Base-by-base conservation (phyloP, 1,140 invertebrate genomes). In the Trachymyrmex septentrionalis region DNA sequence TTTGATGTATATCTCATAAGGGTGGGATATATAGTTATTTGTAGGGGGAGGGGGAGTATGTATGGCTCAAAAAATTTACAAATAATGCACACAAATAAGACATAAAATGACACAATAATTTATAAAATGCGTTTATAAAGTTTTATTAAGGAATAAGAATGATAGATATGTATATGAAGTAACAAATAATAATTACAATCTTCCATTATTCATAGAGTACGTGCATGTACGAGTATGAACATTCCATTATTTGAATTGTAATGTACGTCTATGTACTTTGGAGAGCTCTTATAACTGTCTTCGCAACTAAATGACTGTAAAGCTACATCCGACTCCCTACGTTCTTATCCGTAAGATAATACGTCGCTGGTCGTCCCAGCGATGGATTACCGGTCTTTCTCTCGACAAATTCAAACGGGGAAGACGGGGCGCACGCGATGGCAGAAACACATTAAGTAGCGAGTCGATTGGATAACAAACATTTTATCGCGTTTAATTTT, bases 401-500 rank as follows among this genome's bases (percentile, higher is more conserved):
- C 57, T 59, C 27, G 53, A 81, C 64, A 72, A 73, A 86, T 84
- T 86, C 59, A 82, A 24, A 50, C 16, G 16, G 59, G 48, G 19
- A 21, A 59, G 63, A 50, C 38, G 66, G n/a, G n/a, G 66, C 66
- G 66, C 66, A 69, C 66, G 66, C 66, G 66, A 69, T 21, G 53
- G 77, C 38, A 30, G 12, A 50, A 21, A 30, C 53, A 81, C 81
- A 64, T 88, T 78, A 69, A 86, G 87, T 85, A 89, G 87, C 85
- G 90, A 86, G 88, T 91, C 93, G 93, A 95, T 95, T 95, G 95
- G 94, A 95, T 94, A 94, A 93, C 94, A 95, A 95, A 95, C 94
- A 94, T 95, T 95, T 95, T 95, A 95, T 95, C 94, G 94, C 93
- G 92, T 94, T 95, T 95, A 94, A 95, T 95, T 95, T 94, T 88